Base-by-base conservation (phyloP, 2,113 vertebrate species). In the Calyptomena viridis region DNA sequence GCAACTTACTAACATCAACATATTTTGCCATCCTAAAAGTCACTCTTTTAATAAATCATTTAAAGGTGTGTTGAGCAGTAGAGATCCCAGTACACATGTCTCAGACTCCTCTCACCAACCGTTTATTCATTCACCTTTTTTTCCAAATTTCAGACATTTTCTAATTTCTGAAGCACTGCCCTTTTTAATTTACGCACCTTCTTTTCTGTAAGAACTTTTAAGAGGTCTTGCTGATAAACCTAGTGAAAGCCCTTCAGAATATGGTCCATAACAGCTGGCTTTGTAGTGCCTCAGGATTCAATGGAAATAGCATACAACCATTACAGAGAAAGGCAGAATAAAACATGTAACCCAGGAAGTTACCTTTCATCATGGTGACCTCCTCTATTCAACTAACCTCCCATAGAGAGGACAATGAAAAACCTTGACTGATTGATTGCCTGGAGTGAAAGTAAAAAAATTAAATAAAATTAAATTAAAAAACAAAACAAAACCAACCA, bases 221-320 rank as follows among this genome's bases (percentile, higher is more conserved):
- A 49, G 42, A 58, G 18, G 7, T 60, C 24, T 55, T 53, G 28
- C 5, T 60, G 35, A 42, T 30, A 71, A 68, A 60, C 4, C 14
- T 44, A 42, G 1, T 1, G 8, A 35, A 77, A 87, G 12, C 47
- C 35, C 72, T 35, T 62, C 16, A 16, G 39, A 73, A 52, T 5
- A 21, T 1, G 2, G 4, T 9, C 25, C 12, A 2, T 3, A n/a
- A 2, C 33, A 60, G 25, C 0, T 33, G 66, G 35, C 25, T 81
- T 28, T 82, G 60, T 1, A 53, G 28, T 5, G 15, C 4, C 46
- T 46, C 24, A 33, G 68, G 30, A 33, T 21, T 63, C 56, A 7
- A 3, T 44, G 18, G n/a, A 63, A 82, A 50, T 14, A 19, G 27
- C 12, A 8, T 50, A 42, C 59, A 74, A 27, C 4, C 5, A 25